Percentiles rank a stretch among this genome's conserved stretches.
phyloP scores from a whole-genome alignment of 2,113 vertebrate genomes.

The Oenanthe oenanthe region DNA sequence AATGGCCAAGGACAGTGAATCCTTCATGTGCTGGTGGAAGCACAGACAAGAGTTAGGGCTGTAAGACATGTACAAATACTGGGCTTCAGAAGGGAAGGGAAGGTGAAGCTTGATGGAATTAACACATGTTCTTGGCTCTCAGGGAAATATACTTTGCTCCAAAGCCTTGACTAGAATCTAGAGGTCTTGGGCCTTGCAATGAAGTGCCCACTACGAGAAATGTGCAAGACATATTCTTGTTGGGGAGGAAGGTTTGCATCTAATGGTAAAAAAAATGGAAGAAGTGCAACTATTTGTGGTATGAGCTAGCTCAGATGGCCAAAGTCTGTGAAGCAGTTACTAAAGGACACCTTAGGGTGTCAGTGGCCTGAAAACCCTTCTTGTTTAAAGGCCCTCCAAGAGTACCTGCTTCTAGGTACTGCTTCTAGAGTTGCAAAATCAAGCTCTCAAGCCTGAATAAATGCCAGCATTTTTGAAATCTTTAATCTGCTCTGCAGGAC shows the following conservation, averaged over 20 bases:
- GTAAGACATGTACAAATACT: not conserved
- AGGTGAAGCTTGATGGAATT: not conserved
- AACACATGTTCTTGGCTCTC: not conserved
- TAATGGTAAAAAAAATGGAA: not conserved
- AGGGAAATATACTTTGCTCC: not conserved
- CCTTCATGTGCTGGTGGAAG: not conserved
- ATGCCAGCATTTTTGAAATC: not conserved
- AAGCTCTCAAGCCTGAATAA: not conserved
- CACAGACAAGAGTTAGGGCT: not conserved
- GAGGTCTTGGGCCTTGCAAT: not conserved
- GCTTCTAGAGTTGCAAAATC: not conserved
- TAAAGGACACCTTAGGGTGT: not conserved
- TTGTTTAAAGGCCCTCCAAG: not conserved
- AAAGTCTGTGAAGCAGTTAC: not conserved
- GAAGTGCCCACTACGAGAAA: not conserved
- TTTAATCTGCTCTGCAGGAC: not conserved
- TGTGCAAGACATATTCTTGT: not conserved
- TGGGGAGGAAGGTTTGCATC: not conserved
- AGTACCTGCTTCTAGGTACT: not conserved
- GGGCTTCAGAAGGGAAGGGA: not conserved
- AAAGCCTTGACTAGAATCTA: not conserved
- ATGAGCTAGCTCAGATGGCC: not conserved
- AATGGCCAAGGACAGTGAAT: rapidly evolving
- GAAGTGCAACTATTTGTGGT: not conserved
- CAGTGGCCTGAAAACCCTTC: not conserved